Conservation (phyloP, 2,113 vertebrate species). For the Xiphophorus maculatus region DNA sequence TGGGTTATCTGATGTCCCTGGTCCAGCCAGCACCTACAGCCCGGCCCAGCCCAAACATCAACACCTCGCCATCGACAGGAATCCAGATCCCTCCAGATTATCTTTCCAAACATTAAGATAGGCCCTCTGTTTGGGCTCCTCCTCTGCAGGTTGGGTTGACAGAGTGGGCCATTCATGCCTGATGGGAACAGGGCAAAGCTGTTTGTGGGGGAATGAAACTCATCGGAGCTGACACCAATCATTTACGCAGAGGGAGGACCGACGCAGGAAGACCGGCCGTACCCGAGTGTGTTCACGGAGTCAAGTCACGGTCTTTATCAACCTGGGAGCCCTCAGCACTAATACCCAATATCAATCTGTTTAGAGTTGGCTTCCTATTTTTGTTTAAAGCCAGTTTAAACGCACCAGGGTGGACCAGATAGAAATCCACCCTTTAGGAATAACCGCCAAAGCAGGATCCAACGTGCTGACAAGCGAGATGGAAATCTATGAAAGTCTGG, state of each 20-base stretch:
- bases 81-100: slow-evolving; percentile 69
- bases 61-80: slow-evolving; percentile 65
- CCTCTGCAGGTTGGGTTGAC: slow-evolving; percentile 48
- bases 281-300: background rate
- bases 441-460: slow-evolving; percentile 55
- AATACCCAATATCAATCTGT: background rate
- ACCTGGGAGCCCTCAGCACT: background rate
- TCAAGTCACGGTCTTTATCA: background rate
- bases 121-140: slow-evolving; percentile 36
- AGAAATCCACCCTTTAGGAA: slow-evolving; percentile 53
- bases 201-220: slow-evolving; percentile 52
- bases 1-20: slow-evolving; percentile 68
- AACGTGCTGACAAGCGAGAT: slow-evolving; percentile 56
- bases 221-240: slow-evolving; percentile 45
- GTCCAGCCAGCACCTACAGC: slow-evolving; percentile 45
- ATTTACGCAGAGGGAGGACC: slow-evolving; percentile 54
- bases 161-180: slow-evolving; percentile 71
- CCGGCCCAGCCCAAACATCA: slow-evolving; percentile 69
- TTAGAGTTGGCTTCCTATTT: too few relatives aligned
- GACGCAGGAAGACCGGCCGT: background rate
- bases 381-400: background rate
- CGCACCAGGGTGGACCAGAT: slow-evolving; percentile 1
- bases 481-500: slow-evolving; percentile 48
- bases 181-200: slow-evolving; percentile 72
- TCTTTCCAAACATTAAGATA: slow-evolving; percentile 75